Conservation (phyloP, 2,888 invertebrate species). For the Melipona beecheii region DNA sequence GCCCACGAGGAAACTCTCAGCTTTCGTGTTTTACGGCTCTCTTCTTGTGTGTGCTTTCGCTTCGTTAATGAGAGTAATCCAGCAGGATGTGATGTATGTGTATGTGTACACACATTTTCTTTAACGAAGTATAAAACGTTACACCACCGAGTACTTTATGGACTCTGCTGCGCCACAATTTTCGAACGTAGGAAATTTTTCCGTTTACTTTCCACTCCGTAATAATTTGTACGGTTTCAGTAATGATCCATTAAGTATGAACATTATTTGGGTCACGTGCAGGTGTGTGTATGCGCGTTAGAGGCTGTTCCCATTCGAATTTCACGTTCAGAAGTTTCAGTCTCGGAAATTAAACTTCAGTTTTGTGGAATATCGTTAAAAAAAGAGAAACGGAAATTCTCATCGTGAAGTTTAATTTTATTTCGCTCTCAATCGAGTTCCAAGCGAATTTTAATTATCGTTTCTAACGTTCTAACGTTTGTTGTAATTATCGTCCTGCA, state of each 20-base stretch:
- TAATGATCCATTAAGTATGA: not conserved
- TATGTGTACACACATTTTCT: not conserved
- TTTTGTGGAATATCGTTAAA: not conserved
- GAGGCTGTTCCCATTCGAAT: not conserved
- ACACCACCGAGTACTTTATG: not conserved
- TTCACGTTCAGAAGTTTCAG: not conserved
- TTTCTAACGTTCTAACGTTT: too few relatives aligned
- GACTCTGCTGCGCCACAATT: not conserved
- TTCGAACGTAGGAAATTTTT: not conserved
- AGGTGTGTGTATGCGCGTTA: not conserved
- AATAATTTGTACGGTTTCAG: slow-evolving; percentile 24
- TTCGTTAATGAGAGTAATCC: slow-evolving; percentile 13
- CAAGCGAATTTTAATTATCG: not conserved
- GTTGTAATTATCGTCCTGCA: too few relatives aligned
- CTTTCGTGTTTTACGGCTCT: slow-evolving; percentile 5
- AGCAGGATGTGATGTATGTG: not conserved
- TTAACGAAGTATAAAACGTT: slow-evolving; percentile 18
- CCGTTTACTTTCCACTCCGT: slow-evolving; percentile 2
- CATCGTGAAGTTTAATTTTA: too few relatives aligned
- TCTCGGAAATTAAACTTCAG: slow-evolving; percentile 4
- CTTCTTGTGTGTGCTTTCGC: slow-evolving; percentile 5
- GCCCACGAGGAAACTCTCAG: slow-evolving; percentile 15
- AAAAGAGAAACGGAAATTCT: not conserved
- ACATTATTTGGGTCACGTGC: not conserved
- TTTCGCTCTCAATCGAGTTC: too few relatives aligned